phyloP scores from a whole-genome alignment of 2,888 invertebrate genomes.

The Lycocerus yunnanus region DNA sequence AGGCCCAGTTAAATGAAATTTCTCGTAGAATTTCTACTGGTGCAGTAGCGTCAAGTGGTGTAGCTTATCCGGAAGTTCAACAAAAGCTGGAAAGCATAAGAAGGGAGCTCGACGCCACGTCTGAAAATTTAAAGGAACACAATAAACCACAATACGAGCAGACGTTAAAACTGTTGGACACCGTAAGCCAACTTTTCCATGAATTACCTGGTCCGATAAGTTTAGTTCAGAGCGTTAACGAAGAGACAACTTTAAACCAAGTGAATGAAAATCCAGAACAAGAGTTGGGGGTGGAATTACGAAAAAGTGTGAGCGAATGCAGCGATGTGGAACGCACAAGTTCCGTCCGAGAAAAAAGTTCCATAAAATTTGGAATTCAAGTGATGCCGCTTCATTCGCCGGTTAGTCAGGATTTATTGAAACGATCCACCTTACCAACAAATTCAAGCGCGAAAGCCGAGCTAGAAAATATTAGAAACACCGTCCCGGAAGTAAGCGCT shows the following conservation, averaged over 20 bases:
- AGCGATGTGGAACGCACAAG: neutral
- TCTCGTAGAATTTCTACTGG: conserved; percentile 2
- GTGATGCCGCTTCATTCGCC: conserved; percentile 13
- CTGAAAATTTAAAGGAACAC: conserved; percentile 8
- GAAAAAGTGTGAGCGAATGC: neutral
- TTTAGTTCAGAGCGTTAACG: neutral
- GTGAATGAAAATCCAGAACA: neutral
- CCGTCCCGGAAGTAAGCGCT: neutral
- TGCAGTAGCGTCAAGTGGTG: neutral
- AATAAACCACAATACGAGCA: conserved; percentile 12
- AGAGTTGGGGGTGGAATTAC: conserved; percentile 2
- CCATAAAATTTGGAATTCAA: conserved; percentile 19
- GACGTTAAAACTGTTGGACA: neutral
- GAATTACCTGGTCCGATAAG: neutral
- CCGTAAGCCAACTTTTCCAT: neutral
- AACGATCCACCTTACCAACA: conserved; percentile 11
- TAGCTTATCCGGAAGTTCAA: neutral
- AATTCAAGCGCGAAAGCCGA: conserved; percentile 10
- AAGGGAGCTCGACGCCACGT: conserved; percentile 4
- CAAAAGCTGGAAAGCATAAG: conserved; percentile 1
- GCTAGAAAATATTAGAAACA: conserved; percentile 8
- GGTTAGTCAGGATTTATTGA: conserved; percentile 12
- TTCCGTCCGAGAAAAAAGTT: neutral
- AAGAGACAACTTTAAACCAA: neutral
- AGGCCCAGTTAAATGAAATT: conserved; percentile 3